Evolutionary conservation across 2,797 vertebrate genomes (phyloP), one percentile per base, ranked within the genome.

Genomic region (Naso thynnoides): DNA sequence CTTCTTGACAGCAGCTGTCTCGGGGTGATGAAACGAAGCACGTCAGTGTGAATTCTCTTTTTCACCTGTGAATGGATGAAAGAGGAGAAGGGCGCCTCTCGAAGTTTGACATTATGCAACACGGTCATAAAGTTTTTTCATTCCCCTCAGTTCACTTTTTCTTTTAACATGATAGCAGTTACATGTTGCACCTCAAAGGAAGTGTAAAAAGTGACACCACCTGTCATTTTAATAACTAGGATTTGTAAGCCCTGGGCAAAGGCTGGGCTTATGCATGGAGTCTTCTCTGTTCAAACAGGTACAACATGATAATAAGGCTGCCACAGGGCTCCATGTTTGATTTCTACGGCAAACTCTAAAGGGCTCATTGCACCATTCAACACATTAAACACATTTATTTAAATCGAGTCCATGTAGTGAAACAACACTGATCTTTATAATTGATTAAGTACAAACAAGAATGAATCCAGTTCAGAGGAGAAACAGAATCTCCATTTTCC

Each of bases 181-280:
- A 88, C 61, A 61, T 57, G 63, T 50, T 84, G 55, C 41, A 68
- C 78, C 73, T 89, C 81, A 83, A 84, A 88, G 79, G 84, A 90
- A 55, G 76, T 79, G 84, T 91, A 86, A 86, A 86, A 90, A 82
- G 52, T 76, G 73, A 86, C 79, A 71, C 69, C 82, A 84, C 73
- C 86, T 90, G 88, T 87, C 86, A 80, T 81, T 90, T 79, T 91
- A 92, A 92, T 90, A 79, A 88, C 47, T 16, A 72, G 62, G 42
- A 72, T 79, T 58, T 78, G 68, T 82, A 50, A 52, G 75, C 80
- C 78, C 47, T 42, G 27, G 68, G 84, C 65, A 44, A 73, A 79
- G 70, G 60, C 68, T 63, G 11, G 19, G 38, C 62, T 61, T 11
- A 54, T 16, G 49, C 56, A 73, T 2, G 1, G 36, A 53, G 48